Percentiles rank a stretch among this genome's conserved stretches.
Evolutionary conservation across 2,113 vertebrate genomes (phyloP).

Genomic region (Ovis canadensis): DNA sequence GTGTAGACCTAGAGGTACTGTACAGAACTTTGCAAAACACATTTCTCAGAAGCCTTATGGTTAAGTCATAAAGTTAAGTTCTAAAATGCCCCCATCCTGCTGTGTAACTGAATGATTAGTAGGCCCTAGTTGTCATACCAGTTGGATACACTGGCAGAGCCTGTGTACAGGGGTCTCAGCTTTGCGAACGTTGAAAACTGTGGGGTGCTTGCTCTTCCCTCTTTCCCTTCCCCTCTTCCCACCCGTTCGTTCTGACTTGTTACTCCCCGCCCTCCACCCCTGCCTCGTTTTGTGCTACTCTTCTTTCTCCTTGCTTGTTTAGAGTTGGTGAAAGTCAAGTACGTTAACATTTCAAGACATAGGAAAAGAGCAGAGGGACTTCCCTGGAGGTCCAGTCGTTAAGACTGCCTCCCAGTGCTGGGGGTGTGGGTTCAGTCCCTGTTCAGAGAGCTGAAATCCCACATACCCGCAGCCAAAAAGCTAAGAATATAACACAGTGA

Average conservation of each 20-base stretch:
- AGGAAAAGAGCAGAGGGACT: not conserved
- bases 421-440: not conserved
- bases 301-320: not conserved
- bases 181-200: fast-evolving
- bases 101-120: not conserved
- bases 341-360: not conserved
- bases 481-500: not conserved
- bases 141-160: not conserved
- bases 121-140: not conserved
- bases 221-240: not conserved
- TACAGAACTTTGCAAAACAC: not conserved
- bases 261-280: not conserved
- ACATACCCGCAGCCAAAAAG: not conserved
- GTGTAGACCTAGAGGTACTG: not conserved
- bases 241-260: not conserved
- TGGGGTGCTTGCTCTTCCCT: not conserved
- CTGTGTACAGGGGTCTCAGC: not conserved
- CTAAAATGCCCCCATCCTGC: not conserved
- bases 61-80: not conserved
- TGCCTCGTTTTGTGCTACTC: not conserved
- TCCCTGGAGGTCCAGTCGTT: not conserved
- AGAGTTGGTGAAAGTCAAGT: not conserved
- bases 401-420: not conserved
- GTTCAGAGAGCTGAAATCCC: not conserved
- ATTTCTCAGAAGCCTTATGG: not conserved